A percentile compares a stretch with the other conserved stretches of the same genome.
Conservation (phyloP, 2,113 vertebrate species). For the Alexandromys fortis region DNA sequence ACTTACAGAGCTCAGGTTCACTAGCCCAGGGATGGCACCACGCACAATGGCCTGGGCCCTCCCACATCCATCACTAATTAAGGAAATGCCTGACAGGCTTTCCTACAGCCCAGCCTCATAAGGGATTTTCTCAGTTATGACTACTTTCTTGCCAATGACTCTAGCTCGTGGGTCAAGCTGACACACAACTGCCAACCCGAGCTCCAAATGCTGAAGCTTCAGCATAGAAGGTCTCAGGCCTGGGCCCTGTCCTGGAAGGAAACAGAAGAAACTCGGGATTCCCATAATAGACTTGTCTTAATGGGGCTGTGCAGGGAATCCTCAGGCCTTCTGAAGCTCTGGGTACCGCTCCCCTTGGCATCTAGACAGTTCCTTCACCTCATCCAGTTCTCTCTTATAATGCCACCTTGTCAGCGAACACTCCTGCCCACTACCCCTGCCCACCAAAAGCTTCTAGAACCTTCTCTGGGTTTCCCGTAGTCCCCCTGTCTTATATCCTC, state of each 20-base stretch:
- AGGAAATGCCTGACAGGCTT: not conserved
- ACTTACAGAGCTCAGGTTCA: not conserved
- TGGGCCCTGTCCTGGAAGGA: not conserved
- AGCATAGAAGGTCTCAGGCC: not conserved
- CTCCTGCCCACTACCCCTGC: not conserved
- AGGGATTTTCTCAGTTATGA: not conserved
- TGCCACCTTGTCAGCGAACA: not conserved
- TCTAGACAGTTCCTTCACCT: not conserved
- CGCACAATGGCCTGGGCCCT: not conserved
- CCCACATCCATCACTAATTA: not conserved
- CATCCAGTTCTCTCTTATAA: not conserved
- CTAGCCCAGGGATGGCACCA: not conserved
- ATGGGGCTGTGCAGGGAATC: not conserved
- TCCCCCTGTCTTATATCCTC: too few relatives aligned
- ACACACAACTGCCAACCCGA: too few relatives aligned
- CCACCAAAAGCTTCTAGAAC: too few relatives aligned
- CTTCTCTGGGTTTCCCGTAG: too few relatives aligned
- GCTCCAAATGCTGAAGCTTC: not conserved
- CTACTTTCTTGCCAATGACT: not conserved
- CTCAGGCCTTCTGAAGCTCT: not conserved
- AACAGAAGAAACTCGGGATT: not conserved
- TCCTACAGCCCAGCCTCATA: not conserved
- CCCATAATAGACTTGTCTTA: not conserved
- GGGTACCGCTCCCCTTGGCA: fast-evolving
- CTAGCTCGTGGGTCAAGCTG: not conserved